Percentiles rank a stretch among this genome's conserved stretches.
Evolutionary conservation across 1,140 invertebrate genomes (phyloP).

Genomic region (Episyrphus balteatus): DNA sequence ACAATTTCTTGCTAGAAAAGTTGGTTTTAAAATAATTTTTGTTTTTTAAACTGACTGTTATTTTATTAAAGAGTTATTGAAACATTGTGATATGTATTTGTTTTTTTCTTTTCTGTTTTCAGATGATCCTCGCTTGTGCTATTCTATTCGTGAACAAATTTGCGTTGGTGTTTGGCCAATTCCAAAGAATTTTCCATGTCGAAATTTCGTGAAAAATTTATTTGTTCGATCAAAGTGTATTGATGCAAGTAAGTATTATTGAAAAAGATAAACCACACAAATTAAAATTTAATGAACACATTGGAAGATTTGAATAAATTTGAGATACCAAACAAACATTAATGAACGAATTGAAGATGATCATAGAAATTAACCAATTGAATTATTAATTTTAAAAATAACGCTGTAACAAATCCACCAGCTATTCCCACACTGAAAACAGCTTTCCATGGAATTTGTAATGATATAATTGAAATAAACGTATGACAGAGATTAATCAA

Average conservation of each 20-base stretch:
- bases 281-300: background rate
- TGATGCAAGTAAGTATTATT: conserved; percentile 60
- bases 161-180: conserved; percentile 62
- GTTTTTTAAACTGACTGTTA: no score
- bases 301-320: background rate
- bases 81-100: no score
- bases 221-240: conserved; percentile 80
- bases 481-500: conserved; percentile 6
- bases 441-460: conserved; percentile 2
- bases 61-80: no score
- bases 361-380: conserved; percentile 10
- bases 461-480: conserved; percentile 2
- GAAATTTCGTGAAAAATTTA: conserved; percentile 58
- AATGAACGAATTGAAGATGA: conserved; percentile 6
- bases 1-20: no score
- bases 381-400: conserved; percentile 7
- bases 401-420: conserved; percentile 6
- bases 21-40: no score
- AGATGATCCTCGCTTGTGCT: conserved; percentile 68
- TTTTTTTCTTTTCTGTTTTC: conserved; percentile 41
- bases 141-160: conserved; percentile 87
- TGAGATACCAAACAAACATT: background rate
- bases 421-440: conserved; percentile 4
- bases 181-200: conserved; percentile 53
- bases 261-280: background rate